Conservation (phyloP, 2,797 vertebrate genomes). For the Gouania willdenowi region DNA sequence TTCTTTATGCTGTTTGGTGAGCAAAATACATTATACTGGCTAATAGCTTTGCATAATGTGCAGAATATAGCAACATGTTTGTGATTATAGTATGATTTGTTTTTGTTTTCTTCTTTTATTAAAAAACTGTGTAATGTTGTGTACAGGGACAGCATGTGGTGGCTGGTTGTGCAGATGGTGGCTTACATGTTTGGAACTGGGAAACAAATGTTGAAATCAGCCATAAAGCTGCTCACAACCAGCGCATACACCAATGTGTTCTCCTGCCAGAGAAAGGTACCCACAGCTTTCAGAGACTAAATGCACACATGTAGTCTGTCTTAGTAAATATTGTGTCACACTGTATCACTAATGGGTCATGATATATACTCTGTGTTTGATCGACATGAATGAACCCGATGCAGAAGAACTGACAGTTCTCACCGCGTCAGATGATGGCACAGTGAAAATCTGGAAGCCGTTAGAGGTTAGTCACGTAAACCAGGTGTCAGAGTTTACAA, state of each 20-base stretch:
- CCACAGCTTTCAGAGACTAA: too few relatives aligned
- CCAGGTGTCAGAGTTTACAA: too few relatives aligned
- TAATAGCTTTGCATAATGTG: too few relatives aligned
- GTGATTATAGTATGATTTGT: too few relatives aligned
- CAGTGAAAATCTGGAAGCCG: slow-evolving; percentile 81
- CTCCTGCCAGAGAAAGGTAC: slow-evolving; percentile 47
- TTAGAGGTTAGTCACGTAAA: slow-evolving; percentile 68
- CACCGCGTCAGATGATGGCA: slow-evolving; percentile 80
- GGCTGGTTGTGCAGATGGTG: slow-evolving; percentile 74
- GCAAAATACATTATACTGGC: neutral
- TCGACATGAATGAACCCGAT: slow-evolving; percentile 23
- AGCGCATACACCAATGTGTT: slow-evolving; percentile 71
- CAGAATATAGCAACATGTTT: too few relatives aligned
- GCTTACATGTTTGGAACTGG: slow-evolving; percentile 81
- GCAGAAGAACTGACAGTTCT: slow-evolving; percentile 69
- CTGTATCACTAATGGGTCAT: too few relatives aligned
- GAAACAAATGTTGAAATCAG: slow-evolving; percentile 72
- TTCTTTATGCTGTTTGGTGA: slow-evolving; percentile 74
- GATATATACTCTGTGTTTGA: slow-evolving; percentile 5
- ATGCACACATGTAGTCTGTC: neutral
- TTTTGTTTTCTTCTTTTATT: too few relatives aligned
- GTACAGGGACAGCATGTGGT: slow-evolving; percentile 74
- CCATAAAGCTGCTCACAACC: slow-evolving; percentile 78
- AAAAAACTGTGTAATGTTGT: neutral
- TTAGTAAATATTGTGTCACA: too few relatives aligned